Conservation (phyloP, 2,888 invertebrate species). For the Nymphalis polychloros region DNA sequence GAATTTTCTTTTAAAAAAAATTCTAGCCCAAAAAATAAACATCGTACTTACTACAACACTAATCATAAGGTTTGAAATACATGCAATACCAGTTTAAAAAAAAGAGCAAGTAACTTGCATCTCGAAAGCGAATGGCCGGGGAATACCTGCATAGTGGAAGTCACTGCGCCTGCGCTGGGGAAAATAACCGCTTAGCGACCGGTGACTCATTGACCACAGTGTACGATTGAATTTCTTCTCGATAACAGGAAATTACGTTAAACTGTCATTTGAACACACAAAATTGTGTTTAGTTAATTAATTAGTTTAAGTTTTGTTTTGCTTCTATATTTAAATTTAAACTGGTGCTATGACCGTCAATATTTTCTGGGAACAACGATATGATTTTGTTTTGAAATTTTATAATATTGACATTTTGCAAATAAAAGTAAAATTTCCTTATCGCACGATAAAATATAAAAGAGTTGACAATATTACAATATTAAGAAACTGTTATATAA, state of each 20-base stretch:
- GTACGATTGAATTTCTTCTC: neutral
- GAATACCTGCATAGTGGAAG: conserved; percentile 22
- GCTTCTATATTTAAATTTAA: too few species aligned
- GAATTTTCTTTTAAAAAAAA: neutral
- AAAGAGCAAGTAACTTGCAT: conserved; percentile 7
- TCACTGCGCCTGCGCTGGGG: conserved; percentile 15
- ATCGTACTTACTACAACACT: neutral
- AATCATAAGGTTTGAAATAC: neutral
- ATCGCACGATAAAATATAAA: too few species aligned
- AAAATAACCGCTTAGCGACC: conserved; percentile 21
- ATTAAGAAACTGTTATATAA: too few species aligned
- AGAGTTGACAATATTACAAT: too few species aligned
- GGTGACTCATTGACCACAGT: neutral
- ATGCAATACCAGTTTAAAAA: neutral
- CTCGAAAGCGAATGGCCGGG: conserved; percentile 24
- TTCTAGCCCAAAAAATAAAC: neutral
- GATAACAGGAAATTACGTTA: neutral
- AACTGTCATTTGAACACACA: neutral
- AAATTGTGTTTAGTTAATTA: neutral
- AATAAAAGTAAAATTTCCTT: too few species aligned
- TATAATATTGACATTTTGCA: too few species aligned
- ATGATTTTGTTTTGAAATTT: too few species aligned
- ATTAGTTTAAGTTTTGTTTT: too few species aligned
- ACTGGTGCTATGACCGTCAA: too few species aligned
- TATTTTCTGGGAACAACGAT: too few species aligned